phyloP scores from a whole-genome alignment of 2,797 vertebrate species.

The Gobionotothen gibberifrons region DNA sequence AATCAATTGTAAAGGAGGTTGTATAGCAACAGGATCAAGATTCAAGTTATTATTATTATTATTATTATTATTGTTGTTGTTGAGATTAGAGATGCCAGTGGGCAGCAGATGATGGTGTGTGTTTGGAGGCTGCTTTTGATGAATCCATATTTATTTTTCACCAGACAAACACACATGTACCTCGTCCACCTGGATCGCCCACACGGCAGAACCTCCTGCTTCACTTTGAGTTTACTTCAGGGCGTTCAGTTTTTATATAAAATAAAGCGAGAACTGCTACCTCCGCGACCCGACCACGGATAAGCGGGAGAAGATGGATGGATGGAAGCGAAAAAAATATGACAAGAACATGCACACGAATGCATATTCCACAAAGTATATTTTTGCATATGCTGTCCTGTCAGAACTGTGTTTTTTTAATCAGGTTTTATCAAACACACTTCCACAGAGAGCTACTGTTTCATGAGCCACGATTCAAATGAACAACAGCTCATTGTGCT shows the following conservation, averaged over 20 bases:
- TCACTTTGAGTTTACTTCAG: slow-evolving; percentile 56
- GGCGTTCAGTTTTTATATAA: slow-evolving; percentile 60
- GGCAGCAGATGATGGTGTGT: neutral
- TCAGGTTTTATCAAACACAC: slow-evolving; percentile 23
- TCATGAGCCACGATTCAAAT: neutral
- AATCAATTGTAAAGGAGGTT: slow-evolving; percentile 2
- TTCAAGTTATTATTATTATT: neutral
- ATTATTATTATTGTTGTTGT: neutral
- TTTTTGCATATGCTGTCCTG: slow-evolving; percentile 69
- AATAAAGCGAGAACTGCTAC: no score
- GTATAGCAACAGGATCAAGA: slow-evolving; percentile 6
- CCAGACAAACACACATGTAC: slow-evolving; percentile 44
- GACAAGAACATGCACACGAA: slow-evolving; percentile 36
- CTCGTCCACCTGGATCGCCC: slow-evolving; percentile 31
- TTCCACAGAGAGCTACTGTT: slow-evolving; percentile 20
- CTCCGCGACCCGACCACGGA: no score
- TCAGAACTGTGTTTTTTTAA: slow-evolving; percentile 26
- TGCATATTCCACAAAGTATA: slow-evolving; percentile 65
- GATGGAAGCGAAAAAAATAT: no score
- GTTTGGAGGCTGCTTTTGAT: neutral
- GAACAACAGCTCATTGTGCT: neutral
- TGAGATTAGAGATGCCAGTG: neutral
- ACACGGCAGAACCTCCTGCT: slow-evolving; percentile 44
- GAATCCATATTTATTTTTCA: slow-evolving; percentile 41
- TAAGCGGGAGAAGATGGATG: no score